Evolutionary conservation across 1,140 invertebrate species (phyloP), one percentile per base, ranked within the genome.

Genomic region (Pachyrhynchus sulphureomaculatus): DNA sequence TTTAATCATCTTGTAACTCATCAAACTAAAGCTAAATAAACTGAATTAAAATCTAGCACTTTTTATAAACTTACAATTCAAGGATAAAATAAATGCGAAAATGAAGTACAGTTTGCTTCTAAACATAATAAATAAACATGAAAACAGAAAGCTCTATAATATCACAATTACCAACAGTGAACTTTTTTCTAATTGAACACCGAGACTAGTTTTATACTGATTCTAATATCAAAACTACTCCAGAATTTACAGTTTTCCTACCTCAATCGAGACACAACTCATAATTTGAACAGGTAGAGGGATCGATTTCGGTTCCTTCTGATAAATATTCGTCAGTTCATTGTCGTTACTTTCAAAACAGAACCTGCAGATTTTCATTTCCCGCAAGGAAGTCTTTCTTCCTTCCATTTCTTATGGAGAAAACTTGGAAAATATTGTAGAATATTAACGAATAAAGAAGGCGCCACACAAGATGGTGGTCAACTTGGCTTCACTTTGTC

Each of bases 181-280:
- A 51, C 57, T 51, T 58, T 48, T 24, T 5, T 47, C 48, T 34
- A 45, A 41, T 29, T 6, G 33, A 56, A 54, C 20, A 1, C 26
- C 12, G 41, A 1, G 21, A 23, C 9, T 18, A 44, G 20, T 44
- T 18, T 17, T 18, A 39, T n/a, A 39, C 51, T 24, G 21, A 41
- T 54, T 41, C 34, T 41, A 54, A 54, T 34, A 21, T 29, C n/a
- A 13, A 9, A 49, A 4, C 47, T 21, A 42, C 18, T 18, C 2
- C 15, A 54, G 10, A 45, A 42, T 36, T 48, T 58, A 60, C 57
- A 60, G 57, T 36, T 60, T 60, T 52, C 59, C 24, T 62, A 62
- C 88, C 86, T 90, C 88, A 56, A 89, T 84, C 39, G 86, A 81
- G 60, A 87, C 81, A 69, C 86, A 88, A 29, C 88, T 85, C 83